Evolutionary conservation across 2,797 vertebrate species (phyloP).

Genomic region (Pangasius sanitwongsei): DNA sequence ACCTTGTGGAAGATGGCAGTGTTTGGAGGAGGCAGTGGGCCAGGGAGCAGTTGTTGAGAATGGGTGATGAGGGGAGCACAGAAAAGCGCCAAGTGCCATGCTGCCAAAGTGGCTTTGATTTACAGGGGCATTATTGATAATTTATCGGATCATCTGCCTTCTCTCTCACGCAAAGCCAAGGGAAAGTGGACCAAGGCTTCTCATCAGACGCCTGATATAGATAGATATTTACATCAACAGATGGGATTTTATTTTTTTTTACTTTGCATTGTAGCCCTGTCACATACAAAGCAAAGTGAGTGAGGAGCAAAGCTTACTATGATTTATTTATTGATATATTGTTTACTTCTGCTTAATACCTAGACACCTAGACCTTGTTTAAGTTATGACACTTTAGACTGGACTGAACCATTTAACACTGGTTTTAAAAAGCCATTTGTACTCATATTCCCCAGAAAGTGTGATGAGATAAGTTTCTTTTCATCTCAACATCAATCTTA

Average conservation of each 20-base stretch:
- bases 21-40: conserved; percentile 69
- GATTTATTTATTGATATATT: neutral
- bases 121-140: conserved; percentile 82
- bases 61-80: conserved; percentile 78
- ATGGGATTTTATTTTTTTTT: conserved; percentile 64
- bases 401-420: neutral
- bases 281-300: conserved; percentile 1
- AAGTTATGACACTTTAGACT: neutral
- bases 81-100: conserved; percentile 69
- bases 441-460: neutral
- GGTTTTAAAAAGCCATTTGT: neutral
- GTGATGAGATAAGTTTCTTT: neutral
- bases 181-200: conserved; percentile 75
- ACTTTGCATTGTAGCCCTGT: conserved; percentile 38
- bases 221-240: conserved; percentile 72
- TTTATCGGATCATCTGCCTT: conserved; percentile 87
- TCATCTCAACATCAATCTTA: conserved; percentile 11
- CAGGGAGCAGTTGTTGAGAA: conserved; percentile 85
- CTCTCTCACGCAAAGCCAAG: conserved; percentile 74
- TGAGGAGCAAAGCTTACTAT: neutral
- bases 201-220: conserved; percentile 73
- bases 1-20: conserved; percentile 75
- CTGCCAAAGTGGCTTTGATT: conserved; percentile 84
- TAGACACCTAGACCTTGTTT: neutral
- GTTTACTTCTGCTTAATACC: neutral